A percentile compares a stretch with the other conserved stretches of the same genome.
Conservation (phyloP, 2,113 vertebrate species). For the Phoenicopterus ruber region DNA sequence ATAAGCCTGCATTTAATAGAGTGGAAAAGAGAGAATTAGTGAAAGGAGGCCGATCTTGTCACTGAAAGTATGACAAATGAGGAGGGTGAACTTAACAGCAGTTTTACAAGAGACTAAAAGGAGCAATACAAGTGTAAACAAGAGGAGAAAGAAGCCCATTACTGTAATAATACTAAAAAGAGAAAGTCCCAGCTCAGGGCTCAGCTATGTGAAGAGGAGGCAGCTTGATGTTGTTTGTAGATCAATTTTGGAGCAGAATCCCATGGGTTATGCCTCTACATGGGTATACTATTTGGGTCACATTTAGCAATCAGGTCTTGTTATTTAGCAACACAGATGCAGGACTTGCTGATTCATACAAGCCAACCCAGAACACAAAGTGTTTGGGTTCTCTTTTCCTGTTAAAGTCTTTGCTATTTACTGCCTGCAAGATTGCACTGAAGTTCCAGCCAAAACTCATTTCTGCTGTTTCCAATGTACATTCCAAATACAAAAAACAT, state of each 20-base stretch:
- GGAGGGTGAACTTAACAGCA: conserved; percentile 32
- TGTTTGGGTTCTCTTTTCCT: conserved; percentile 57
- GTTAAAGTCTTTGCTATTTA: conserved; percentile 60
- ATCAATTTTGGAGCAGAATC: conserved; percentile 15
- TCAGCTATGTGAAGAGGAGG: conserved; percentile 35
- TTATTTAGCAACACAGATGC: conserved; percentile 41
- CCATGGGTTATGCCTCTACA: conserved; percentile 47
- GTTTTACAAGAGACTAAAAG: conserved; percentile 56
- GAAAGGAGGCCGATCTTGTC: conserved; percentile 19
- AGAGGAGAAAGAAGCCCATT: conserved; percentile 2
- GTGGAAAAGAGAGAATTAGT: neutral
- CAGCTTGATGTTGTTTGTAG: neutral
- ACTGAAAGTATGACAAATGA: conserved; percentile 30
- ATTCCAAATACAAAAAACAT: conserved; percentile 53
- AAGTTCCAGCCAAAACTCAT: conserved; percentile 47
- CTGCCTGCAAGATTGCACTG: conserved; percentile 39
- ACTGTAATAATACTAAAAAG: conserved; percentile 30
- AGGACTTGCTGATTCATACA: conserved; percentile 54
- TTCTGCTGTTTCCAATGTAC: conserved; percentile 44
- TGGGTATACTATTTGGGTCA: conserved; percentile 34
- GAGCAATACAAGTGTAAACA: conserved; percentile 33
- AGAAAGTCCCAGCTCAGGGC: conserved; percentile 40
- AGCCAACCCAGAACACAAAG: conserved; percentile 35
- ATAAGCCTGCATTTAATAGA: conserved; percentile 4
- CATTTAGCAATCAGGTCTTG: conserved; percentile 1